Conservation (phyloP, 2,113 vertebrate species). For the Dromas ardeola region DNA sequence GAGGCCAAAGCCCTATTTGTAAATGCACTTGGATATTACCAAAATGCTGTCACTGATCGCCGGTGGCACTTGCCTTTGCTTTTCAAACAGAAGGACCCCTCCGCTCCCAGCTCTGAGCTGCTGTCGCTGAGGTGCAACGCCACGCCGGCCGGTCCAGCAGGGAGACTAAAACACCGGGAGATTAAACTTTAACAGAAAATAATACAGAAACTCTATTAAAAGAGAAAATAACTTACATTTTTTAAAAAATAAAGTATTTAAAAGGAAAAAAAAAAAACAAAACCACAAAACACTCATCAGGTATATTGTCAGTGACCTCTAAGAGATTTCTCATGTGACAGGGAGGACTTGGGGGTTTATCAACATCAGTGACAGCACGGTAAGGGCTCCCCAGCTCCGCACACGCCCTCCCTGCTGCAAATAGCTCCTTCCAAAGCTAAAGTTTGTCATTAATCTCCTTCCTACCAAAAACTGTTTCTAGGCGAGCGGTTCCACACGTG, state of each 20-base stretch:
- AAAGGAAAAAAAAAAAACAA: no score
- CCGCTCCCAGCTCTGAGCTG: neutral
- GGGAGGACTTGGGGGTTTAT: neutral
- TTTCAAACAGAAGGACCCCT: neutral
- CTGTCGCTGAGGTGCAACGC: fast-evolving
- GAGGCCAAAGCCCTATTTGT: neutral
- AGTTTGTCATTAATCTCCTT: neutral
- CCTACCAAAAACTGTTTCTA: neutral
- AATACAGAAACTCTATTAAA: neutral
- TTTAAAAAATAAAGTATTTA: neutral
- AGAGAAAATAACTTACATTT: neutral
- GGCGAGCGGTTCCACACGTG: neutral
- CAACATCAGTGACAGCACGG: fast-evolving
- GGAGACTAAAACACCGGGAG: neutral
- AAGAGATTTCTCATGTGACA: neutral
- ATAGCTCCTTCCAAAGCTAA: neutral
- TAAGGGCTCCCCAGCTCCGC: neutral
- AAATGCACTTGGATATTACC: fast-evolving
- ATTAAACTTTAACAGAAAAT: neutral
- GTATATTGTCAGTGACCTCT: neutral
- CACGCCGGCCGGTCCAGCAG: neutral
- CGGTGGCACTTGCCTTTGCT: neutral
- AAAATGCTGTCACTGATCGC: neutral
- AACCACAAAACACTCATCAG: no score
- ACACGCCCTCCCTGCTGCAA: neutral